These are phyloP conservation scores for Poecilia wingei DNA, from an alignment of 2,797 vertebrate species.

Conservation along the genomic window DNA sequence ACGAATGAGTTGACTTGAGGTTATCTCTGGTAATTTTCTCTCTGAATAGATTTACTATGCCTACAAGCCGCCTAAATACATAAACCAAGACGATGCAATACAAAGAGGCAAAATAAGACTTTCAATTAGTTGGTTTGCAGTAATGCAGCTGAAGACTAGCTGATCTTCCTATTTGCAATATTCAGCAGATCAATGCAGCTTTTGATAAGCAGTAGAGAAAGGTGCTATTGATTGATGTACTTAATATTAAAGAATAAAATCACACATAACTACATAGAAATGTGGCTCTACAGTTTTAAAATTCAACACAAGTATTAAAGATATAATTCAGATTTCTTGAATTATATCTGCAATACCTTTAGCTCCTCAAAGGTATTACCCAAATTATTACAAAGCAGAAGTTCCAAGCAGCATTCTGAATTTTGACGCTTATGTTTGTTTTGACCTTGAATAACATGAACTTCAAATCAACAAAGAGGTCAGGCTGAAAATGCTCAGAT, in stretches of 20 bases:
- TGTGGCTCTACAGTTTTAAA: not conserved
- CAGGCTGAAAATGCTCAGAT: constrained; percentile 13
- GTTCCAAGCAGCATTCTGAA: constrained; percentile 14
- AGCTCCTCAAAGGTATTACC: not conserved
- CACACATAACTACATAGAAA: not conserved
- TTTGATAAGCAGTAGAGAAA: not conserved
- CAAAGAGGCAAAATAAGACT: not conserved
- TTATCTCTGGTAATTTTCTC: not conserved
- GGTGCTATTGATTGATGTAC: not conserved
- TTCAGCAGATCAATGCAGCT: not conserved
- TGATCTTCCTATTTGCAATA: not conserved
- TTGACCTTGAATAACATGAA: constrained; percentile 42
- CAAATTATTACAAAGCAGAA: not conserved
- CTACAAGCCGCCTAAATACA: not conserved
- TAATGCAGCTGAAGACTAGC: not conserved
- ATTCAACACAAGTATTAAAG: not conserved
- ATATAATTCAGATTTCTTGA: constrained; percentile 2
- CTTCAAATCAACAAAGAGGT: constrained; percentile 60
- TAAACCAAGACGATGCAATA: not conserved
- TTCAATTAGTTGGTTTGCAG: not conserved
- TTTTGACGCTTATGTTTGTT: constrained; percentile 23
- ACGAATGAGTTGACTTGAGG: not conserved
- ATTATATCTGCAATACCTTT: not conserved
- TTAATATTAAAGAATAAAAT: not conserved
- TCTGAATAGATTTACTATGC: not conserved